These are phyloP conservation scores for Bombus soroeensis DNA, from an alignment of 1,140 invertebrate genomes.

Conservation along the genomic window DNA sequence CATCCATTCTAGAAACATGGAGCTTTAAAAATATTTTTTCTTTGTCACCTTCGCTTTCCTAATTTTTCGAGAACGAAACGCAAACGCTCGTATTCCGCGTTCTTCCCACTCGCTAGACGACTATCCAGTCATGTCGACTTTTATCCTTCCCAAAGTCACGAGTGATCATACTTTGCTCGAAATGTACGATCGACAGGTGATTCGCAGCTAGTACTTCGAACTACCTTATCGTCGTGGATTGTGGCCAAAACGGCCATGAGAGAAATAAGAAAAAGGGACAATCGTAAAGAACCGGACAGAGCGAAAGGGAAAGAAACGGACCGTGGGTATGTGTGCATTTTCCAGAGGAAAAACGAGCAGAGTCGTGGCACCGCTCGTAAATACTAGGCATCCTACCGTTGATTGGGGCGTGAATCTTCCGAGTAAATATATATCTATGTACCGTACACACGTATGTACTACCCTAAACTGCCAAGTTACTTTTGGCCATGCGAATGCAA, in stretches of 20 bases:
- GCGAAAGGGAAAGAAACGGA: slow-evolving; percentile 6
- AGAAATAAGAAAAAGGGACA: slow-evolving; percentile 2
- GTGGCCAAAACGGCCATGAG: slow-evolving; percentile 15
- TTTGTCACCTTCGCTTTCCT: too few species aligned
- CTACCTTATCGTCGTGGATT: slow-evolving; percentile 58
- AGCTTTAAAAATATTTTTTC: too few species aligned
- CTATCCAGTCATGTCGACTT: not conserved
- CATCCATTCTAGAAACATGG: too few species aligned
- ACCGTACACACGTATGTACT: slow-evolving; percentile 4
- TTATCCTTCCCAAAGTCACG: slow-evolving; percentile 53
- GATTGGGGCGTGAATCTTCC: slow-evolving; percentile 70
- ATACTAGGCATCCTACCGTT: slow-evolving; percentile 67
- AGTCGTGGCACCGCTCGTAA: slow-evolving; percentile 66
- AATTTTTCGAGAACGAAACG: too few species aligned
- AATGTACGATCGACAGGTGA: slow-evolving; percentile 67
- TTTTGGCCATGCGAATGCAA: slow-evolving; percentile 16
- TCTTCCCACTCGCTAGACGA: not conserved
- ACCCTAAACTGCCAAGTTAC: slow-evolving; percentile 44
- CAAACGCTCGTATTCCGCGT: too few species aligned
- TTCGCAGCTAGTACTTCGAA: slow-evolving; percentile 52
- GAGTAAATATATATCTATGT: slow-evolving; percentile 41
- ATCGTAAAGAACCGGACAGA: slow-evolving; percentile 9
- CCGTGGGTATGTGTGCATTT: slow-evolving; percentile 34
- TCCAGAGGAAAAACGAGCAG: slow-evolving; percentile 58
- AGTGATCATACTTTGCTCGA: slow-evolving; percentile 39